Evolutionary conservation across 2,888 invertebrate genomes (phyloP), one percentile per base, ranked within the genome.

Genomic region (Nephrotoma guestfalica): DNA sequence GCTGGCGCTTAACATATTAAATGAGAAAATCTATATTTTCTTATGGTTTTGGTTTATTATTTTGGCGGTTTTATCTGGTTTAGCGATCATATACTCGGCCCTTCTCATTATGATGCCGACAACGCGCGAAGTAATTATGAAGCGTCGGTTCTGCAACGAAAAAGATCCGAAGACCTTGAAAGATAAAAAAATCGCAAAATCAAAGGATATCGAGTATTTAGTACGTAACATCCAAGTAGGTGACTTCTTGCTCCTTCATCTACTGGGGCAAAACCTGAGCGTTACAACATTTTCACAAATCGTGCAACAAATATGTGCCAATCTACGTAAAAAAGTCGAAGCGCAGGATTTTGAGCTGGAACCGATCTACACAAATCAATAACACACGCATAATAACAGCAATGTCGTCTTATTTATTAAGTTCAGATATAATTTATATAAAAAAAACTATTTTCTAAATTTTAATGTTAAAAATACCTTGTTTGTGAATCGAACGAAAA

Each of bases 21-120:
- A 97, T 91, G 97, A 97, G 91, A 97, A 97, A 92, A 97, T 97
- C 89, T 97, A 96, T 93, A 96, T 97, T 89, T 97, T 97, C 93
- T 92, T 97, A 88, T 97, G 97, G 97, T 96, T 94, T 92, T 97
- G 97, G 97, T 96, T 97, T 89, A 96, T 97, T 88, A 93, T 96
- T 87, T 91, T 97, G 87, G 94, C 96, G 0, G 92, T 94, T 30
- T 91, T 97, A 87, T 94, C 95, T 13, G 96, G 95, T 1, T 89
- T 96, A 88, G 96, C 96, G n/a, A 91, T 97, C 86, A 91, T 96
- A 6, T 97, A 97, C 91, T 96, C 97, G 5, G 94, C 95, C 87
- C 95, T 96, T 40, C 94, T 97, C 83, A 93, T 97, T 40, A 92
- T 96, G 88, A 91, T 97, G 91, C 96, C 97, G 41, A 95, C 94